Conservation (phyloP, 2,888 invertebrate species). For the Tanypteryx hageni region DNA sequence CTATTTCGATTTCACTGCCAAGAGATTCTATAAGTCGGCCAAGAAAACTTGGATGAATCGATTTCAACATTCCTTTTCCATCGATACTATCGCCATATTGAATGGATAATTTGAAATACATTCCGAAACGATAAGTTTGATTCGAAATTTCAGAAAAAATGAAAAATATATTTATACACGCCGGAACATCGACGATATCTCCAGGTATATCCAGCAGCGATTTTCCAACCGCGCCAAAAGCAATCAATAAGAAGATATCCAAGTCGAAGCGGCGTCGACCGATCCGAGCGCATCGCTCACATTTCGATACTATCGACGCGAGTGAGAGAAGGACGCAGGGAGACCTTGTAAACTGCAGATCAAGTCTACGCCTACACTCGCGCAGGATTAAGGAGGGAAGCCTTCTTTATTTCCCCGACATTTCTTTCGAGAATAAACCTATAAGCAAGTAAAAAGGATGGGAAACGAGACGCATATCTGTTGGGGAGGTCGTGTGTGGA, state of each 20-base stretch:
- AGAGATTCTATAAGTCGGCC: not conserved
- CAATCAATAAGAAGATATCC: not conserved
- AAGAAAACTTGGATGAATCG: not conserved
- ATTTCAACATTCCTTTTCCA: not conserved
- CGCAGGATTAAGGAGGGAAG: slow-evolving; percentile 34
- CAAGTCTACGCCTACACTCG: not conserved
- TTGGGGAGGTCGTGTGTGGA: slow-evolving; percentile 8
- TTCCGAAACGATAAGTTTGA: not conserved
- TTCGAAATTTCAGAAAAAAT: not conserved
- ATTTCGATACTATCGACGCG: not conserved
- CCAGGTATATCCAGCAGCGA: not conserved
- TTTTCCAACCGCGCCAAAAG: not conserved
- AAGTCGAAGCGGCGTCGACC: not conserved
- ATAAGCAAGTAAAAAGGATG: slow-evolving; percentile 22
- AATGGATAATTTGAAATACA: not conserved
- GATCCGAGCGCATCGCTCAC: not conserved
- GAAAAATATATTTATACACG: not conserved
- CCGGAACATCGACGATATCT: not conserved
- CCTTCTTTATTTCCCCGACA: not conserved
- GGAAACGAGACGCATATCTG: not conserved
- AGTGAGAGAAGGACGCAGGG: not conserved
- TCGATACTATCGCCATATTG: not conserved
- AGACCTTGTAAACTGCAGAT: slow-evolving; percentile 39
- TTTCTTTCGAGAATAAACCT: slow-evolving; percentile 38
- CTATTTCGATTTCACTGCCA: not conserved